Evolutionary conservation across 2,888 invertebrate genomes (phyloP).

Genomic region (Sinelater perroti): DNA sequence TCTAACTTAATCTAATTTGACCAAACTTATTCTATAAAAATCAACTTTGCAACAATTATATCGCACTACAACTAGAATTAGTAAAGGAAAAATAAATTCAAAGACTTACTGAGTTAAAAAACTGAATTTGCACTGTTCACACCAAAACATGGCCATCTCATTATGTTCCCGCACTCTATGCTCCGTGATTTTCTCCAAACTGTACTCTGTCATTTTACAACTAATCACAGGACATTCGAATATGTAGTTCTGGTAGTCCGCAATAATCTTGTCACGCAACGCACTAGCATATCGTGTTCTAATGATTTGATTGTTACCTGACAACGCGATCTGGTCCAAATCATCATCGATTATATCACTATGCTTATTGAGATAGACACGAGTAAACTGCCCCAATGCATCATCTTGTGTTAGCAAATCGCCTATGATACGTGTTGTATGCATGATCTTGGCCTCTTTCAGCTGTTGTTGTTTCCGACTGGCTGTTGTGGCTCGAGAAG

Average conservation of each 20-base stretch:
- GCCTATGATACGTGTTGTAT: slow-evolving; percentile 14
- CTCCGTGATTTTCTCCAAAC: slow-evolving; percentile 34
- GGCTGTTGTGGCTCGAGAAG: slow-evolving; percentile 7
- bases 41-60: not conserved
- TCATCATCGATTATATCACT: not conserved
- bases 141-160: slow-evolving; percentile 39
- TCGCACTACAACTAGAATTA: not conserved
- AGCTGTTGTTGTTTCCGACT: slow-evolving; percentile 13
- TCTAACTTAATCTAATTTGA: no score
- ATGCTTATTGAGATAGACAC: slow-evolving; percentile 15
- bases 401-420: slow-evolving; percentile 22
- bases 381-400: slow-evolving; percentile 19
- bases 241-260: slow-evolving; percentile 23
- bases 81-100: slow-evolving; percentile 1
- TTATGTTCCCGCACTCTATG: slow-evolving; percentile 38
- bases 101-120: slow-evolving; percentile 40
- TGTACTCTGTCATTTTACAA: slow-evolving; percentile 16
- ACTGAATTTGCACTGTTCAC: slow-evolving; percentile 39
- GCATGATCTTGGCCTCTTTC: slow-evolving; percentile 4
- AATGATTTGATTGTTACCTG: slow-evolving; percentile 12
- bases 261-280: slow-evolving; percentile 13
- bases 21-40: slow-evolving; percentile 5
- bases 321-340: slow-evolving; percentile 8
- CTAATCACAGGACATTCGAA: slow-evolving; percentile 20
- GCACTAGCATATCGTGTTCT: slow-evolving; percentile 32